Evolutionary conservation across 2,888 invertebrate genomes (phyloP).

Genomic region (Ceriagrion tenellum): DNA sequence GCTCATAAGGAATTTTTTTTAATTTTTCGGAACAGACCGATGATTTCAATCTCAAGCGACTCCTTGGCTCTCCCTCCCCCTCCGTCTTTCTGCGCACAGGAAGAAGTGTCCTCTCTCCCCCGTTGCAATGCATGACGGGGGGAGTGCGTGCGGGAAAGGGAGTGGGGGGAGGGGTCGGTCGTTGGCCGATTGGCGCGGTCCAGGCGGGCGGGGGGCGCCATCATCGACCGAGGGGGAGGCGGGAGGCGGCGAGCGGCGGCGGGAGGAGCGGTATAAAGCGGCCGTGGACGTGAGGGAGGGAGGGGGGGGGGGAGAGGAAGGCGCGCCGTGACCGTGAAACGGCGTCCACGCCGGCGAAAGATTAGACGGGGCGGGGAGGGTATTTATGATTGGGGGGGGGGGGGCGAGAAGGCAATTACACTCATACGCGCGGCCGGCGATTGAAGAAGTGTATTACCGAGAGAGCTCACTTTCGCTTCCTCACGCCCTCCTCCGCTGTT

Average conservation of each 20-base stretch:
- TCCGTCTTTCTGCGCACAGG: not conserved
- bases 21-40: not conserved
- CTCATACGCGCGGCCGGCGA: not conserved
- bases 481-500: not conserved
- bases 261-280: not conserved
- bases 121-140: not conserved
- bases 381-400: too few relatives aligned
- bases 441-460: not conserved
- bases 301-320: not conserved
- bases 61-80: not conserved
- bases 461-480: not conserved
- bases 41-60: not conserved
- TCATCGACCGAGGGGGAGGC: not conserved
- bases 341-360: not conserved
- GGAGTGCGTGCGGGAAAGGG: too few relatives aligned
- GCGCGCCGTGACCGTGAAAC: slow-evolving; percentile 4
- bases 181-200: not conserved
- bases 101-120: not conserved
- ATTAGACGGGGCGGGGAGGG: not conserved
- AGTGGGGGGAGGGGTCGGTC: not conserved
- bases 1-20: not conserved
- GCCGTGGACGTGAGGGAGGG: too few relatives aligned
- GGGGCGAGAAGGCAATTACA: not conserved
- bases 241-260: not conserved
- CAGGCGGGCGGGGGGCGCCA: not conserved